Evolutionary conservation across 2,888 invertebrate genomes (phyloP).

Genomic region (Willowsia nigromaculata): DNA sequence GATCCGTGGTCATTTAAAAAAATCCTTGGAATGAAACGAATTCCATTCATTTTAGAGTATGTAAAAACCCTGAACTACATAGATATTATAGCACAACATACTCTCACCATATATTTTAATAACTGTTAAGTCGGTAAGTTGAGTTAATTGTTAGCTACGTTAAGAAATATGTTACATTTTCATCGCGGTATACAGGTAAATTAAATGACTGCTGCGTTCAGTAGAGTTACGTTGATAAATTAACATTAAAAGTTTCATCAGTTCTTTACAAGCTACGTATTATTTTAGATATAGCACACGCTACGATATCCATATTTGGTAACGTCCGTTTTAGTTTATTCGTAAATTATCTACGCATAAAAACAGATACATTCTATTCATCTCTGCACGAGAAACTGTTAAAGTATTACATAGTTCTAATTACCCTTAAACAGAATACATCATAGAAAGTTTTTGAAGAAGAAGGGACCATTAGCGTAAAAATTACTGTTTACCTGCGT

Average conservation of each 20-base stretch:
- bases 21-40: too few species aligned
- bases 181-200: background rate
- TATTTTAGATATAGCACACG: background rate
- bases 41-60: background rate
- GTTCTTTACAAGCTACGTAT: slow-evolving; percentile 38
- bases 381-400: background rate
- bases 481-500: background rate
- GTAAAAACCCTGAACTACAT: background rate
- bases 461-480: background rate
- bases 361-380: background rate
- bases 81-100: background rate
- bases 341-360: background rate
- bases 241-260: background rate
- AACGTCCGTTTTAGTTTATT: slow-evolving; percentile 25
- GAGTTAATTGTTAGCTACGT: slow-evolving; percentile 1
- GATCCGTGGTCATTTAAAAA: background rate
- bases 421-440: background rate
- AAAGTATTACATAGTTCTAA: background rate
- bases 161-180: background rate
- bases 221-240: slow-evolving; percentile 19
- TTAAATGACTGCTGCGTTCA: slow-evolving; percentile 12
- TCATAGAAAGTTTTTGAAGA: background rate
- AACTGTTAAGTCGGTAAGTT: background rate
- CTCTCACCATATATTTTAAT: background rate
- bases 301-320: slow-evolving; percentile 37